These are phyloP conservation scores for Dryobotodes eremita DNA, from an alignment of 2,888 invertebrate species.

Conservation along the genomic window DNA sequence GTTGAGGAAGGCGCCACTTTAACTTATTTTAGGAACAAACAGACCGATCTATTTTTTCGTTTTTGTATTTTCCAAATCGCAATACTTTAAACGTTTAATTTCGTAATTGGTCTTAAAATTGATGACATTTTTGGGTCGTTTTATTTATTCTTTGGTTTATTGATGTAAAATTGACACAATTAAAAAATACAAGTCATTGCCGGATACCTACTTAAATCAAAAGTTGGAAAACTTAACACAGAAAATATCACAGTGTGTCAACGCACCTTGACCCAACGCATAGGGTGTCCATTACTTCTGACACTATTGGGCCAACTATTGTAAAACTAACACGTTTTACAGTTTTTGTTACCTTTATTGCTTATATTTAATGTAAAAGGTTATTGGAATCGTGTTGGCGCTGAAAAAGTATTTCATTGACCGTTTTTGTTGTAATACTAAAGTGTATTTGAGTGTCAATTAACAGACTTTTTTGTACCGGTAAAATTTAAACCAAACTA, in stretches of 20 bases:
- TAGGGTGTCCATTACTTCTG: slow-evolving; percentile 40
- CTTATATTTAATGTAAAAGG: slow-evolving; percentile 40
- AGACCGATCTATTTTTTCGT: not conserved
- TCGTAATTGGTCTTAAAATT: not conserved
- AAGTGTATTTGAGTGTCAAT: slow-evolving; percentile 1
- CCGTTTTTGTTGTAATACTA: slow-evolving; percentile 25
- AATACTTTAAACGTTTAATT: not conserved
- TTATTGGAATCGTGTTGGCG: slow-evolving; percentile 36
- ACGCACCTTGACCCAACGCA: slow-evolving; percentile 54
- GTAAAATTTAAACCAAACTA: too few relatives aligned
- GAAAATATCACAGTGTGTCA: not conserved
- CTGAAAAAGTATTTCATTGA: slow-evolving; percentile 51
- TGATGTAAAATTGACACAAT: not conserved
- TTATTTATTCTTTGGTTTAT: not conserved
- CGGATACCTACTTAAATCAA: not conserved
- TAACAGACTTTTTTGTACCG: not conserved
- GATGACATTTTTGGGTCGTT: not conserved
- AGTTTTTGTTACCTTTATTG: slow-evolving; percentile 29
- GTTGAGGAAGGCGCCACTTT: slow-evolving; percentile 10
- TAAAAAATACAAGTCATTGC: not conserved
- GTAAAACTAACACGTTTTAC: slow-evolving; percentile 37
- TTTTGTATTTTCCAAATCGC: not conserved
- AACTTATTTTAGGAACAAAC: slow-evolving; percentile 7
- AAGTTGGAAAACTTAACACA: not conserved
- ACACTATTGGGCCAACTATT: slow-evolving; percentile 48